Percentiles rank a stretch among this genome's conserved stretches.
phyloP scores from a whole-genome alignment of 2,113 vertebrate genomes.

The Pterocles orientalis region DNA sequence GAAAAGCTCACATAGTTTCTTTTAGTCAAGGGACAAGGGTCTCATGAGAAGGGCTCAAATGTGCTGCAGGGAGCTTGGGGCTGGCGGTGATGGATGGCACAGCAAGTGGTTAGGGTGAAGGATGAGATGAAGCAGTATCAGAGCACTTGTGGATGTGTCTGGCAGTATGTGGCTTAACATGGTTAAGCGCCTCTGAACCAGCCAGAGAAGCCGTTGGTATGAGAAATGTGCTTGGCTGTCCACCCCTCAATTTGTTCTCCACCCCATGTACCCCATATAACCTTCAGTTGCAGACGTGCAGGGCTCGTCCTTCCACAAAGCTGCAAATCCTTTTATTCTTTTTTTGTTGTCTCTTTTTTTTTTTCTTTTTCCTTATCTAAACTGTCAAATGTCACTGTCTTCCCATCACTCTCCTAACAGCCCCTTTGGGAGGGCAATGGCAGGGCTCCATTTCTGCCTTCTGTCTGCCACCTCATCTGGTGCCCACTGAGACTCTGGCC shows the following conservation, averaged over 20 bases:
- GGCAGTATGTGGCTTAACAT: fast-evolving
- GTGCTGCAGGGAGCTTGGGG: neutral
- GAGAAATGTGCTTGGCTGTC: neutral
- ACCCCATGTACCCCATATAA: fast-evolving
- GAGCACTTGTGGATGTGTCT: fast-evolving
- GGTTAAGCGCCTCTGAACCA: neutral
- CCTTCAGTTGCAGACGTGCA: neutral
- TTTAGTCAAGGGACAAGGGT: neutral
- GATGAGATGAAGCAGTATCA: neutral
- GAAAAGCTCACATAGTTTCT: neutral
- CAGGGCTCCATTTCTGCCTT: fast-evolving
- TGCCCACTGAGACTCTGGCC: fast-evolving
- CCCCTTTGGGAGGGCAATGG: neutral
- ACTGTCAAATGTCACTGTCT: neutral
- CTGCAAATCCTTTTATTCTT: neutral
- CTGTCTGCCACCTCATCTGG: neutral
- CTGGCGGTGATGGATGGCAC: neutral
- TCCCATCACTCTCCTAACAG: neutral
- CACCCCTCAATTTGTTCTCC: neutral
- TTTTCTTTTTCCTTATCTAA: neutral
- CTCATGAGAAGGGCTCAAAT: fast-evolving
- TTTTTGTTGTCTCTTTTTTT: neutral
- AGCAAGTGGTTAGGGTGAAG: neutral
- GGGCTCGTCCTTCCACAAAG: neutral
- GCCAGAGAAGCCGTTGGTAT: neutral